Percentiles rank a stretch among this genome's conserved stretches.
These are phyloP conservation scores for Leucophenga maculata DNA, from an alignment of 2,888 invertebrate genomes.

Conservation along the genomic window DNA sequence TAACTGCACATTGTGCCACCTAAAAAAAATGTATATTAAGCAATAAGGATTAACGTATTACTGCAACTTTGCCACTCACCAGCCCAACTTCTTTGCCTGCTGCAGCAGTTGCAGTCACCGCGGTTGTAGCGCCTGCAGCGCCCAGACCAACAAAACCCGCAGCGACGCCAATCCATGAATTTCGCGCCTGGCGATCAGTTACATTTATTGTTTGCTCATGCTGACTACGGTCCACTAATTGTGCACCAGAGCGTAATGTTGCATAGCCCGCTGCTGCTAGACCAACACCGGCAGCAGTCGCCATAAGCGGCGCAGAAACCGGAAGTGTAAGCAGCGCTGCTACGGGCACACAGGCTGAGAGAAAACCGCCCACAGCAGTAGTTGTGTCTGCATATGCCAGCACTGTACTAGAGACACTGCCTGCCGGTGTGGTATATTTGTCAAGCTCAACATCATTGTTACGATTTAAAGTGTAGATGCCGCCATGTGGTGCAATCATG, in stretches of 20 bases:
- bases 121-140: constrained; percentile 61
- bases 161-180: constrained; percentile 58
- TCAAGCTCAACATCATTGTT: constrained; percentile 49
- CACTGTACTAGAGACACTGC: constrained; percentile 28
- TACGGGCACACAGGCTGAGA: constrained; percentile 51
- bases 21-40: constrained; percentile 20
- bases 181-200: constrained; percentile 58
- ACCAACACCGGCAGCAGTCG: constrained; percentile 49
- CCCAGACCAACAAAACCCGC: constrained; percentile 58
- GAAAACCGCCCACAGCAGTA: constrained; percentile 52
- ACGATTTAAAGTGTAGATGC: constrained; percentile 61
- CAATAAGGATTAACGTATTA: background rate
- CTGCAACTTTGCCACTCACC: constrained; percentile 47
- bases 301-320: constrained; percentile 55
- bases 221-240: constrained; percentile 55
- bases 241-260: constrained; percentile 53
- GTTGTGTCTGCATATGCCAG: constrained; percentile 46
- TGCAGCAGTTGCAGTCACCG: constrained; percentile 51
- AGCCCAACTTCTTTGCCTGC: constrained; percentile 58
- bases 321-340: constrained; percentile 48
- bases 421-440: constrained; percentile 57
- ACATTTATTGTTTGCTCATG: constrained; percentile 67
- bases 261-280: constrained; percentile 56
- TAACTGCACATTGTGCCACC: constrained; percentile 57
- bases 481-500: constrained; percentile 72